phyloP scores from a whole-genome alignment of 2,797 vertebrate species.

The Anabas testudineus region DNA sequence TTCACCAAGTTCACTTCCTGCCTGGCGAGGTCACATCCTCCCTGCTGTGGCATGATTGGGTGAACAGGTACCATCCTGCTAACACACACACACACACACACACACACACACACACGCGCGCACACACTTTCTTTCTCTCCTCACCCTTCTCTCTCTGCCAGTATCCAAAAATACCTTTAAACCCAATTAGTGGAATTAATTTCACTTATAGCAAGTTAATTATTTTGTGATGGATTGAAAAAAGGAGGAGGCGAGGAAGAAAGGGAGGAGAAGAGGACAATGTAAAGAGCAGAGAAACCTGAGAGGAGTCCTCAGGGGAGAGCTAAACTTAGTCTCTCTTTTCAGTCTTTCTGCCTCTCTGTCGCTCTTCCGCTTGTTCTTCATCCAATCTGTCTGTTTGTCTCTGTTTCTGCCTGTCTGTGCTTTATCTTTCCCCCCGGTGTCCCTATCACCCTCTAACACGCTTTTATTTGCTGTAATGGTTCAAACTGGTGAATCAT shows the following conservation, averaged over 20 bases:
- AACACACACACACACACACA: too few species aligned
- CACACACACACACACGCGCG: slow-evolving; percentile 12
- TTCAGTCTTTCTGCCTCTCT: slow-evolving; percentile 59
- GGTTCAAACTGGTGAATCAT: slow-evolving; percentile 18
- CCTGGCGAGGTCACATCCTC: slow-evolving; percentile 60
- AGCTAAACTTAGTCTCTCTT: slow-evolving; percentile 80
- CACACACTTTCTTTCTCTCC: slow-evolving; percentile 22
- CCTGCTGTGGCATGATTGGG: slow-evolving; percentile 51
- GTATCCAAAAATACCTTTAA: slow-evolving; percentile 82
- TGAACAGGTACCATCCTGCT: slow-evolving; percentile 35
- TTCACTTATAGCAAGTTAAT: slow-evolving; percentile 90
- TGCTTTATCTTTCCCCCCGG: slow-evolving; percentile 12
- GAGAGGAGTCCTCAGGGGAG: slow-evolving; percentile 77
- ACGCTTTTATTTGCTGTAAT: slow-evolving; percentile 12
- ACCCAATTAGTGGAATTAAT: slow-evolving; percentile 90
- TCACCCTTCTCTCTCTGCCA: slow-evolving; percentile 48
- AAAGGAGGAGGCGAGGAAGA: slow-evolving; percentile 77
- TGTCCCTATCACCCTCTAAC: slow-evolving; percentile 7
- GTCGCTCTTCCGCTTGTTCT: slow-evolving; percentile 52
- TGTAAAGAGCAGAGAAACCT: slow-evolving; percentile 77
- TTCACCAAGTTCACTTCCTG: slow-evolving; percentile 65
- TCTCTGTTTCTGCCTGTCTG: slow-evolving; percentile 38
- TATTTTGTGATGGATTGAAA: slow-evolving; percentile 86
- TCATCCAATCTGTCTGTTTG: slow-evolving; percentile 39
- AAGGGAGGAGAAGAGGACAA: slow-evolving; percentile 64